Conservation (phyloP, 2,113 vertebrate species). For the Serilophus lunatus region DNA sequence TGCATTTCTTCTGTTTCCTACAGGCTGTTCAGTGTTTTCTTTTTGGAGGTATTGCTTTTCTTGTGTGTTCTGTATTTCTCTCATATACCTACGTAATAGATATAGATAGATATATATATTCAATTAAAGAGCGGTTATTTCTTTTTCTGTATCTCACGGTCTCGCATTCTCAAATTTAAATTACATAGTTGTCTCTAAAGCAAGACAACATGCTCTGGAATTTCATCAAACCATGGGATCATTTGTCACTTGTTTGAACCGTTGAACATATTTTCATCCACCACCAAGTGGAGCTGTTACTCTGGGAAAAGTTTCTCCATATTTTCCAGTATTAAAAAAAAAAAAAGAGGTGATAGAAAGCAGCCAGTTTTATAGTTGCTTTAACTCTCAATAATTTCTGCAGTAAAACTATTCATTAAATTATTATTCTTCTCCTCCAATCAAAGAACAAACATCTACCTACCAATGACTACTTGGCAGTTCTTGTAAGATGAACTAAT, state of each 20-base stretch:
- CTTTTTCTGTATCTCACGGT: too few species aligned
- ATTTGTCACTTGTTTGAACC: not conserved
- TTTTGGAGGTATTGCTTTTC: too few species aligned
- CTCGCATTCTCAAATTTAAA: too few species aligned
- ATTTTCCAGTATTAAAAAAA: not conserved
- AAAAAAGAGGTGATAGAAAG: accelerated
- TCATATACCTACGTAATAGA: too few species aligned
- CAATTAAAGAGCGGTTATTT: too few species aligned
- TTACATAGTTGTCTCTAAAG: too few species aligned
- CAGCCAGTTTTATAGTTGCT: not conserved
- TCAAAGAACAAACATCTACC: not conserved
- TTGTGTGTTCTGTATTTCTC: too few species aligned
- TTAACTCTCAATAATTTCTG: not conserved
- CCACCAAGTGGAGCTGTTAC: slow-evolving; percentile 76
- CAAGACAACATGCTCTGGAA: not conserved
- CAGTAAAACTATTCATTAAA: not conserved
- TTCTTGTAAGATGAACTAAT: not conserved
- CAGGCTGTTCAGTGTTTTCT: too few species aligned
- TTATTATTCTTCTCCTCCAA: not conserved
- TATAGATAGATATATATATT: too few species aligned
- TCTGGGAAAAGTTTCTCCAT: slow-evolving; percentile 41
- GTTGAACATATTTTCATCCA: slow-evolving; percentile 15
- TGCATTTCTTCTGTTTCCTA: too few species aligned
- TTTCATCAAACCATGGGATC: not conserved
- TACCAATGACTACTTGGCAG: not conserved